Base-by-base conservation (phyloP, 2,797 vertebrate species). In the Loris lydekkerianus region DNA sequence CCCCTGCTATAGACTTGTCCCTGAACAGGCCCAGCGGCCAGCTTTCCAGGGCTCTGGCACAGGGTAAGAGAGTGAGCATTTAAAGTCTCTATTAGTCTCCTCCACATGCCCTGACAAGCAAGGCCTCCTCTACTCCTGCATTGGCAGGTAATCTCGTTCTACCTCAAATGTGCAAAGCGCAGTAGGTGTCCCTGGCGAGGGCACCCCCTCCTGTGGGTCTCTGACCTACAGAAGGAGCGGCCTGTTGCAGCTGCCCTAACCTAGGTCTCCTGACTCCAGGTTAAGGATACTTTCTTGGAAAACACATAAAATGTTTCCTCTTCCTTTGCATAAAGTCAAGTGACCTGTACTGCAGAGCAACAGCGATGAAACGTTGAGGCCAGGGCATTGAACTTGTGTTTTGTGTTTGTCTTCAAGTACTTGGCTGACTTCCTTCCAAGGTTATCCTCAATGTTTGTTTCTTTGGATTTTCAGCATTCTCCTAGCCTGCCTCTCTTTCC, bases 341-440 rank as follows among this genome's bases (percentile, higher is more conserved):
- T 34, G 72, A 25, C 9, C 20, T 17, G 3, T 6, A 2, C 4
- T 11, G 11, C 46, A 8, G 1, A 27, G 29, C 3, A 18, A 6
- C 10, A 1, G 27, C 6, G 0, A 31, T 0, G 37, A 2, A 21
- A 0, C 14, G 21, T 17, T 27, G n/a, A 21, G 10, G 8, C 60
- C 81, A 20, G 15, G 4, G 7, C 67, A 4, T 0, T 10, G 18
- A 63, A 18, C 46, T 20, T 18, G 10, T 5, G 2, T 3, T 6
- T 34, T 37, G 1, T 0, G 7, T 27, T 18, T 7, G 29, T 77
- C 25, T 80, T 65, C 46, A 7, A 46, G 72, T 27, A 8, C 3
- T 10, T 23, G 31, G n/a, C 23, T 7, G 0, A 13, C 29, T 3
- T 21, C 23, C 56, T 14, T 27, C 63, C 63, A 2, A 10, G 2